These are phyloP conservation scores for Himalopsyche anomala DNA, from an alignment of 2,888 invertebrate species.

Conservation along the genomic window DNA sequence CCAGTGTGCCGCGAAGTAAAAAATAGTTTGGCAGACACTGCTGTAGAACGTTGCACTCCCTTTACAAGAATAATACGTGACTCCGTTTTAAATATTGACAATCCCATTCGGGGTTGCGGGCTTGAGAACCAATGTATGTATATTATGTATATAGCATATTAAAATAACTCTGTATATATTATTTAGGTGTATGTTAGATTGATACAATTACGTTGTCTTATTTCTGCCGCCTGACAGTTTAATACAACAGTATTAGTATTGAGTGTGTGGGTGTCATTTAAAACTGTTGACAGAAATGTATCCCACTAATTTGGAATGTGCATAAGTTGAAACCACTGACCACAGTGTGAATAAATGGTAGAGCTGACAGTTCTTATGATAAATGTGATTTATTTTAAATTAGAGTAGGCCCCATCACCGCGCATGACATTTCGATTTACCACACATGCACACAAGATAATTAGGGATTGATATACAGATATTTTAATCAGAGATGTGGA, in stretches of 20 bases:
- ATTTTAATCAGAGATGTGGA: too few relatives aligned
- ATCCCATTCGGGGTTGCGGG: too few relatives aligned
- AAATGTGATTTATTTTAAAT: not conserved
- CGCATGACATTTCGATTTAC: not conserved
- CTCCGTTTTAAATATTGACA: too few relatives aligned
- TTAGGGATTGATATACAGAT: not conserved
- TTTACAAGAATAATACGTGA: too few relatives aligned
- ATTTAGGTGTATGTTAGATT: not conserved
- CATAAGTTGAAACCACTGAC: not conserved
- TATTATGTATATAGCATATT: not conserved
- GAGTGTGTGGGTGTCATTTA: not conserved
- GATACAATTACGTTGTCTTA: not conserved
- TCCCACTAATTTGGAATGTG: slow-evolving; percentile 2
- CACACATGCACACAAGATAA: not conserved
- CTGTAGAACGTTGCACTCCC: too few relatives aligned
- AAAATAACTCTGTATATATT: not conserved
- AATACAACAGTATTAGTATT: not conserved
- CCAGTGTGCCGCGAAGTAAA: too few relatives aligned
- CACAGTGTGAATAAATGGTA: not conserved
- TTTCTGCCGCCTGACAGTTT: not conserved
- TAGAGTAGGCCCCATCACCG: not conserved
- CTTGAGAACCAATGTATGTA: too few relatives aligned
- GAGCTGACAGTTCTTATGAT: not conserved
- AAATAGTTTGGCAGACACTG: too few relatives aligned
- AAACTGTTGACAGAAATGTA: not conserved